Evolutionary conservation across 2,888 invertebrate species (phyloP).

Genomic region (Parnassius orleans): DNA sequence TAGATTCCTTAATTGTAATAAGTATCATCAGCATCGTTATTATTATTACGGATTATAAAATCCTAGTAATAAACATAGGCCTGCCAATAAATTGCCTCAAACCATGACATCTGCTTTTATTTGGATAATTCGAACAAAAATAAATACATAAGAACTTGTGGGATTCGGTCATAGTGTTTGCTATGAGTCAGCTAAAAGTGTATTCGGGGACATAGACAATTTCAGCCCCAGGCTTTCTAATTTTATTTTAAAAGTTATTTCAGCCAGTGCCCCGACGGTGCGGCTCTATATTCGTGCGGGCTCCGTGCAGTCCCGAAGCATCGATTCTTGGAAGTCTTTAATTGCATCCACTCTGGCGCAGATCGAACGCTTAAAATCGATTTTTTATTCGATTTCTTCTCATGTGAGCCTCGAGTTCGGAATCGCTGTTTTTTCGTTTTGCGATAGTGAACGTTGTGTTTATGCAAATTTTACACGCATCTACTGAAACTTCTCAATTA

Average conservation of each 20-base stretch:
- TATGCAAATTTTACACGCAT: conserved; percentile 78
- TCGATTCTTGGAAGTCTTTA: conserved; percentile 75
- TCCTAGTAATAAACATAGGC: no score
- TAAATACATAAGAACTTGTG: no score
- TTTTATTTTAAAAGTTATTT: conserved; percentile 26
- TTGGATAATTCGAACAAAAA: no score
- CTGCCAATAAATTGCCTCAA: no score
- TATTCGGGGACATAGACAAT: conserved; percentile 30
- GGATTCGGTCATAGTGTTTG: no score
- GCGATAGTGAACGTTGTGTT: conserved; percentile 70
- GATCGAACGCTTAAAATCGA: conserved; percentile 79
- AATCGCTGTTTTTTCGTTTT: conserved; percentile 68
- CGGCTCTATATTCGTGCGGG: conserved; percentile 44
- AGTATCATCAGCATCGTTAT: no score
- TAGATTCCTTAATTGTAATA: no score
- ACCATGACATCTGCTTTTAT: no score
- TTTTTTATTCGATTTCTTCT: conserved; percentile 75
- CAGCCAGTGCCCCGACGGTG: conserved; percentile 19
- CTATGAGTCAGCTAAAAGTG: neutral
- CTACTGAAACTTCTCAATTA: conserved; percentile 78
- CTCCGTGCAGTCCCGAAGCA: conserved; percentile 53
- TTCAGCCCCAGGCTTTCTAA: conserved; percentile 28
- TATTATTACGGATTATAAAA: no score
- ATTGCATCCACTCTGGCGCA: conserved; percentile 73
- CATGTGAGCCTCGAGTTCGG: conserved; percentile 64